Evolutionary conservation across 2,888 invertebrate species (phyloP).

Genomic region (Chloroclystis v-ata): DNA sequence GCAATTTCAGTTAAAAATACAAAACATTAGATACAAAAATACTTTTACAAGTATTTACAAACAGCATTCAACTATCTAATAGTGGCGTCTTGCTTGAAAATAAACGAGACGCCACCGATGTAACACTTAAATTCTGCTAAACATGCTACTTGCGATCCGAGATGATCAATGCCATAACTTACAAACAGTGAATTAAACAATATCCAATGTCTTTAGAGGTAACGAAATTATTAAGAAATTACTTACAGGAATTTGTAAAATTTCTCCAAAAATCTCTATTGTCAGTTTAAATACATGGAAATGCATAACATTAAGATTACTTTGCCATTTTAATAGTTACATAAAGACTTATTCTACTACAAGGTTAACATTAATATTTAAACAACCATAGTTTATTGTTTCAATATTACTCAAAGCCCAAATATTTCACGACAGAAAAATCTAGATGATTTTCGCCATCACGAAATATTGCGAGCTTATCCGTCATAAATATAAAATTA

Average conservation of each 20-base stretch:
- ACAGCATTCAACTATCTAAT: not conserved
- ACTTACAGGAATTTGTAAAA: too few species aligned
- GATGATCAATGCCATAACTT: too few species aligned
- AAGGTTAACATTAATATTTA: constrained; percentile 14
- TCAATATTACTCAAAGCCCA: too few species aligned
- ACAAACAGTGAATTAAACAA: too few species aligned
- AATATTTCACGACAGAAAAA: too few species aligned
- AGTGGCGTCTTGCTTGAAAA: not conserved
- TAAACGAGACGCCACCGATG: too few species aligned
- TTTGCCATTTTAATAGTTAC: not conserved
- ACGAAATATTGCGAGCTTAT: not conserved
- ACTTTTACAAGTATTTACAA: not conserved
- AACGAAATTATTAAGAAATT: too few species aligned
- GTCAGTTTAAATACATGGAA: not conserved
- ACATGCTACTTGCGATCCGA: too few species aligned
- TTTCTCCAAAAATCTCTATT: too few species aligned
- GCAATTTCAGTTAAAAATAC: not conserved
- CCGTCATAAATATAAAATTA: constrained; percentile 3
- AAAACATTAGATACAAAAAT: not conserved
- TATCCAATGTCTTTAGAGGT: too few species aligned
- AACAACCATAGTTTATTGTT: not conserved
- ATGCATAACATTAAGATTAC: not conserved
- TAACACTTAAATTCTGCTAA: too few species aligned
- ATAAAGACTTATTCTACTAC: constrained; percentile 9
- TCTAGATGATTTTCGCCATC: too few species aligned